These are phyloP conservation scores for Drosophila phalerata DNA, from an alignment of 2,888 invertebrate genomes.

Conservation along the genomic window DNA sequence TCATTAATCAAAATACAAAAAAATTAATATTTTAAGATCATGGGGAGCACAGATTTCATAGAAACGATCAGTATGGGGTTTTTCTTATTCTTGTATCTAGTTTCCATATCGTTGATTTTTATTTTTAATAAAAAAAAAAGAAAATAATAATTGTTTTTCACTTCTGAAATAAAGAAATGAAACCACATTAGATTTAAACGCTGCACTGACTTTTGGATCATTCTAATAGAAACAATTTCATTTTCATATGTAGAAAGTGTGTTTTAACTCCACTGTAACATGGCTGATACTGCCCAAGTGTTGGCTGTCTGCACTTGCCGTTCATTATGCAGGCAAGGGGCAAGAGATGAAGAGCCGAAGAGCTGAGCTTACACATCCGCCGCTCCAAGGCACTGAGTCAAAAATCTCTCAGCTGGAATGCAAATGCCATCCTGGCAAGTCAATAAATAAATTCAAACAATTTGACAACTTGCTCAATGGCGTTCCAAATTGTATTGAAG, in stretches of 20 bases:
- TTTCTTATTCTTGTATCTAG: too few relatives aligned
- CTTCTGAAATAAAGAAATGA: too few relatives aligned
- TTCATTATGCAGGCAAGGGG: constrained; percentile 64
- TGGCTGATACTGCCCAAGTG: constrained; percentile 21
- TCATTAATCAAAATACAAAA: too few relatives aligned
- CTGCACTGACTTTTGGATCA: too few relatives aligned
- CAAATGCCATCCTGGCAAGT: constrained; percentile 72
- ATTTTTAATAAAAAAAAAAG: too few relatives aligned
- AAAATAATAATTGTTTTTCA: too few relatives aligned
- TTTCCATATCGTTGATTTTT: too few relatives aligned
- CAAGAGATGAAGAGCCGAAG: constrained; percentile 24
- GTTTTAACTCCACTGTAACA: constrained; percentile 33
- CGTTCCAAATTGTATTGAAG: constrained; percentile 41
- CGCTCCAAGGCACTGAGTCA: constrained; percentile 56
- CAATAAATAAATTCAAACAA: constrained; percentile 82
- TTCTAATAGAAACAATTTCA: too few relatives aligned
- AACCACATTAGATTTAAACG: too few relatives aligned
- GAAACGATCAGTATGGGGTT: too few relatives aligned
- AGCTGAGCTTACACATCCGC: constrained; percentile 61
- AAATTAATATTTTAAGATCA: too few relatives aligned
- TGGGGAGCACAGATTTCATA: too few relatives aligned
- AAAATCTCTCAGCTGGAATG: constrained; percentile 72
- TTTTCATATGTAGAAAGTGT: not conserved
- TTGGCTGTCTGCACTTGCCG: constrained; percentile 51
- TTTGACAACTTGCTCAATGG: constrained; percentile 80